These are phyloP conservation scores for Nilaparvata lugens DNA, from an alignment of 1,140 invertebrate genomes.

Conservation along the genomic window DNA sequence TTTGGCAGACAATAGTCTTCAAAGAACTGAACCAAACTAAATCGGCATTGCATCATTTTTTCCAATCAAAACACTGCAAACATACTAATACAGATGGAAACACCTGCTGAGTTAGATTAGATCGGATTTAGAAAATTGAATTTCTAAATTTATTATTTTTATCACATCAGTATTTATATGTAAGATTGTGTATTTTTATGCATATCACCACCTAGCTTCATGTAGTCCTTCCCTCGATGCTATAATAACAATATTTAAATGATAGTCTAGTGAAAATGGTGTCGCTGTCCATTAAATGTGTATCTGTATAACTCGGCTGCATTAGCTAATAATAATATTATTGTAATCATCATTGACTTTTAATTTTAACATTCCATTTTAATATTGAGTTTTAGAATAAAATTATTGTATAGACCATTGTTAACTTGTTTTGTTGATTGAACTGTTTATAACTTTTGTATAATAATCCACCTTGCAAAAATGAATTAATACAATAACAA, in stretches of 20 bases:
- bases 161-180: constrained; percentile 14
- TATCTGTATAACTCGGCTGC: constrained; percentile 6
- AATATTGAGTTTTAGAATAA: constrained; percentile 4
- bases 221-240: constrained; percentile 11
- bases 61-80: too few relatives aligned
- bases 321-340: constrained; percentile 10
- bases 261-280: constrained; percentile 5
- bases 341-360: background rate
- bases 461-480: constrained; percentile 2
- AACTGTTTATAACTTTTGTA: constrained; percentile 6
- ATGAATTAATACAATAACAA: constrained; percentile 4
- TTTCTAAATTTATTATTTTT: background rate
- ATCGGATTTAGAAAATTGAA: too few relatives aligned
- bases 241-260: constrained; percentile 8
- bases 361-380: constrained; percentile 1
- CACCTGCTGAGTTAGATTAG: too few relatives aligned
- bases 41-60: too few relatives aligned
- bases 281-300: constrained; percentile 5
- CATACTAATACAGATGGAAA: too few relatives aligned
- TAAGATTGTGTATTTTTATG: constrained; percentile 19
- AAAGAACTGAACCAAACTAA: too few relatives aligned
- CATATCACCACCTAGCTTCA: constrained; percentile 19
- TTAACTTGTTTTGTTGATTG: constrained; percentile 4
- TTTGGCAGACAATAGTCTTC: too few relatives aligned
- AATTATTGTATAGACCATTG: constrained; percentile 6